Base-by-base conservation (phyloP, 2,797 vertebrate genomes). In the Avahi laniger region DNA sequence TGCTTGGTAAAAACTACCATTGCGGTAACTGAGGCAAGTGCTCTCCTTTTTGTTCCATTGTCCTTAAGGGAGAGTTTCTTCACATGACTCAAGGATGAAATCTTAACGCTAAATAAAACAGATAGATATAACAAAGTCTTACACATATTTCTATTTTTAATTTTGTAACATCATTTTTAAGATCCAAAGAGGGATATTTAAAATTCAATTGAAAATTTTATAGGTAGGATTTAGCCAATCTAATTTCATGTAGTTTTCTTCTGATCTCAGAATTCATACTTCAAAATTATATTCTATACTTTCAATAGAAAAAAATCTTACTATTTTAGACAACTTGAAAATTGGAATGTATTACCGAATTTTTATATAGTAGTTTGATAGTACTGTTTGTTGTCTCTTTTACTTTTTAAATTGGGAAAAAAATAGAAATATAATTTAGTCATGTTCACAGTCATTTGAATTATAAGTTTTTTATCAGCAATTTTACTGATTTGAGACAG, bases 1-100 rank as follows among this genome's bases (percentile, higher is more conserved):
- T 98, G 97, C 96, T 87, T 95, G 94, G 93, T 96, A 94, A 97
- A 97, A 97, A 93, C 96, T 94, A 87, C 59, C 81, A 20, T 73
- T 79, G 92, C 97, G 95, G 83, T 94, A 96, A 96, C 70, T 0
- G 78, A 98, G 96, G 97, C 84, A 96, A 97, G 96, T 95, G 94
- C 46, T 96, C 88, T 81, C 30, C 35, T 84, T 91, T 94, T 76
- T 93, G 84, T 91, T 95, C 65, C 26, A 41, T 86, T 35, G 82
- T 67, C 94, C 75, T 91, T 87, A 89, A 96, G 75, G 84, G 73
- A 96, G 35, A 67, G 65, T 86, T 97, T 95, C 76, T 88, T 95
- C 94, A 75, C 38, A 15, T 76, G 20, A 85, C 67, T 96, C 15
- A 12, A 35, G 67, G 86, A 75, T 89, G 67, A 84, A 38, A 78